Base-by-base conservation (phyloP, 2,888 invertebrate species). In the Megamerina dolium region DNA sequence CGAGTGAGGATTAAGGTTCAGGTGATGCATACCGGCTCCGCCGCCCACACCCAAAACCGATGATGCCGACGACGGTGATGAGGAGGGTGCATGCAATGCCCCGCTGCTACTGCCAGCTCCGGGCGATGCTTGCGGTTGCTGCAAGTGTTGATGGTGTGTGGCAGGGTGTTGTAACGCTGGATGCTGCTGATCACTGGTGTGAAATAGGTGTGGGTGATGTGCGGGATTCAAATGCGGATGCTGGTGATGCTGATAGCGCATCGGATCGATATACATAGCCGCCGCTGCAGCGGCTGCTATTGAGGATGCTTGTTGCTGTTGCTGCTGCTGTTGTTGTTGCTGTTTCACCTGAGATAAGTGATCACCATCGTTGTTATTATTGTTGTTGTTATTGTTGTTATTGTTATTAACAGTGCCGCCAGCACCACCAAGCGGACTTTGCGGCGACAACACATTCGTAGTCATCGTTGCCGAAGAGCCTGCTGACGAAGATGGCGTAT, bases 201-300 rank as follows among this genome's bases (percentile, higher is more conserved):
- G 70, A 53, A 69, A 68, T 43, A 67, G 61, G 57, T 69, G 69
- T 55, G 68, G 67, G 57, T 66, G 66, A 55, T 67, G 67, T 54
- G 66, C 64, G 55, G 68, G 66, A 59, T 68, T 70, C 43, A 71
- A 53, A 52, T 71, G 70, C 53, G 71, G 69, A 56, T 70, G 71
- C 55, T 70, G 70, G 41, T 71, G 67, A 43, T 70, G 70, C 41
- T 71, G 71, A 48, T 70, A 70, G 51, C 70, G 65, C 65, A 68
- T 68, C 37, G 70, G 70, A 60, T 71, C 71, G 57, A 71, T 72
- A 55, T 71, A 71, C 70, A 72, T 71, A 34, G 70, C 70, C 45
- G 70, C 72, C 51, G 72, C 70, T 55, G 72, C 72, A 56, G 70
- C 70, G 55, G 72, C 70, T 52, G 70, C 70, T 50, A 70, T 65